A percentile compares a stretch with the other conserved stretches of the same genome.
Conservation (phyloP, 30 jellyfish, hydroid and myxozoan genomes). For the Euphysa ruthae region DNA sequence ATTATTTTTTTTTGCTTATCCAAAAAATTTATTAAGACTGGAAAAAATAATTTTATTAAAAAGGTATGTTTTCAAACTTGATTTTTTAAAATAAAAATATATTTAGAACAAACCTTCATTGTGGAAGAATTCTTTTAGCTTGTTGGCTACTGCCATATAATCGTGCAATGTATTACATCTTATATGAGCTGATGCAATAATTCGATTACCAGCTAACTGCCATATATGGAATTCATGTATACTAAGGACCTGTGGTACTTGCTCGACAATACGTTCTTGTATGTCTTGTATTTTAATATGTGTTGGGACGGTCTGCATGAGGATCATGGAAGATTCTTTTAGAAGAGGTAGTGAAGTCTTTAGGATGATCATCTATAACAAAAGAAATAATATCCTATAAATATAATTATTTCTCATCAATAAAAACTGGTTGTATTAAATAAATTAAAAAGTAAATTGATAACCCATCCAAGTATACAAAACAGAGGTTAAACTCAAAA, state of each 20-base stretch:
- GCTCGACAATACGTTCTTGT: conserved; percentile 77
- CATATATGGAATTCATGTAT: conserved; percentile 89
- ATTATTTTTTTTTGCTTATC: no score
- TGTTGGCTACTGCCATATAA: conserved; percentile 74
- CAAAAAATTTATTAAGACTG: no score
- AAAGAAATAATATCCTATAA: no score
- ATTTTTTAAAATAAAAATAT: no score
- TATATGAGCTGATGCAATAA: conserved; percentile 96
- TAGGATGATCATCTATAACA: conserved; percentile 45
- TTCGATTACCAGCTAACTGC: conserved; percentile 92
- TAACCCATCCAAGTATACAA: no score
- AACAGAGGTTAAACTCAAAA: no score
- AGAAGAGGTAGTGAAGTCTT: conserved; percentile 85
- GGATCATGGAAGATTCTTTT: conserved; percentile 63
- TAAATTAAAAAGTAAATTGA: no score
- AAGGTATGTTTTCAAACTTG: no score
- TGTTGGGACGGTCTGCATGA: conserved; percentile 96
- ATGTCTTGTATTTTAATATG: conserved; percentile 86
- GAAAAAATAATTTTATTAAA: no score
- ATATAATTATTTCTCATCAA: background rate
- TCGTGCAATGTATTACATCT: conserved; percentile 79
- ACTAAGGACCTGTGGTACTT: conserved; percentile 68
- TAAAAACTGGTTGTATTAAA: background rate
- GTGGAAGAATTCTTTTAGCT: conserved; percentile 67
- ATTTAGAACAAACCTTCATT: conserved; percentile 31